Base-by-base conservation (phyloP, 1,140 invertebrate species). In the Drosophila repleta region DNA sequence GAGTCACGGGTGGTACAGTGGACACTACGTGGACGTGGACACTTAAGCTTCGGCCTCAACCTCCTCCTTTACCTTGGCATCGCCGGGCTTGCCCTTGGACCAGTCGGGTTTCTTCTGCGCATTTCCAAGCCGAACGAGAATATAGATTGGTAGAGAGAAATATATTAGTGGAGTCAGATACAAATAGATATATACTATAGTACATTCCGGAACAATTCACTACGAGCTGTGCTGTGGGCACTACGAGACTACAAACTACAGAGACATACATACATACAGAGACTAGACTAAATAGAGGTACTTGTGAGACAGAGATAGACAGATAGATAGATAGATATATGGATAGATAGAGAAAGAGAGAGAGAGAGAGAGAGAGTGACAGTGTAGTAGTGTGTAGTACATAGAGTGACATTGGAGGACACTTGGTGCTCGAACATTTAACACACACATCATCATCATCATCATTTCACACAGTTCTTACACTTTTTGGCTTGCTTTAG, bases 31-130 rank as follows among this genome's bases (percentile, higher is more conserved):
- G 83, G 83, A 76, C 71, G 82, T 74, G 74, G 70, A 78, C 69
- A 78, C 76, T 92, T 92, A 91, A 85, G 93, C 93, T 96, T 95
- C 96, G 95, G 95, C 95, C 93, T 96, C 95, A 92, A 95, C 95
- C 92, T 96, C 95, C 92, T 96, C 96, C 93, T 96, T 96, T 96
- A 96, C 96, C 96, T 96, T 96, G 90, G 95, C 95, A 91, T 96
- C 96, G 91, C 95, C 96, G 92, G 94, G 93, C 90, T 94, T 94
- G 93, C 96, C 96, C 94, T 97, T 97, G 91, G 96, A 96, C 96
- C 96, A 97, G 93, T 97, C 96, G 84, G 96, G 96, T 93, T 97
- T 97, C 94, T 97, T 97, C 96, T 96, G 95, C 84, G 56, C 32
- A n/a, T 17, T 4, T 43, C 29, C 29, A 29, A 43, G 32, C 10